A percentile compares a stretch with the other conserved stretches of the same genome.
Evolutionary conservation across 2,797 vertebrate species (phyloP).

Genomic region (Microtus californicus): DNA sequence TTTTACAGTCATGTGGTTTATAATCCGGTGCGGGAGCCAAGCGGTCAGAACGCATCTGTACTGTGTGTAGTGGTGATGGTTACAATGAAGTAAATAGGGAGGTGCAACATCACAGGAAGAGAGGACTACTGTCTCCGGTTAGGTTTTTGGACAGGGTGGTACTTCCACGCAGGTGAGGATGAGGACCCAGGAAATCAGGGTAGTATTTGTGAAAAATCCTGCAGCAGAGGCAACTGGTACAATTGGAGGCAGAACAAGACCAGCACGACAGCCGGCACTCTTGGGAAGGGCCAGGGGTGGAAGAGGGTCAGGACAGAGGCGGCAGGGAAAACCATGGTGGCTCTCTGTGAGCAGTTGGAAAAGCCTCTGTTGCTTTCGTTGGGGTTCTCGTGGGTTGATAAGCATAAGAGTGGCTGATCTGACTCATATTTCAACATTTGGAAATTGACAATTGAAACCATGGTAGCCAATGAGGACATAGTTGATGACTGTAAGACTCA

Average conservation of each 20-base stretch:
- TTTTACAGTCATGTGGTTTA: neutral
- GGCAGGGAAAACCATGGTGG: neutral
- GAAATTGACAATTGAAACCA: neutral
- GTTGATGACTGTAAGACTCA: no score
- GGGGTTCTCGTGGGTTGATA: neutral
- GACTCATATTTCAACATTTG: neutral
- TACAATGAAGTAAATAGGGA: neutral
- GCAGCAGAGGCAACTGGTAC: neutral
- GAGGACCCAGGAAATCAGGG: neutral
- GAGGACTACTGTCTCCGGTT: neutral
- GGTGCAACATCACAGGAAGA: neutral
- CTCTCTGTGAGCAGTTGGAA: neutral
- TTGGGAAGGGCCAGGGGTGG: neutral
- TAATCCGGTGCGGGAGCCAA: neutral
- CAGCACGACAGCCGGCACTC: accelerated
- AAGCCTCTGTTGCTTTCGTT: neutral
- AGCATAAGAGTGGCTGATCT: neutral
- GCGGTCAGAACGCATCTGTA: no score
- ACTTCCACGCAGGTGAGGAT: neutral
- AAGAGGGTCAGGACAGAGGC: neutral
- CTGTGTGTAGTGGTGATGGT: no score
- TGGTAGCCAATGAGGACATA: neutral
- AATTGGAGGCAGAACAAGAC: neutral
- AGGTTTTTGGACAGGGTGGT: neutral
- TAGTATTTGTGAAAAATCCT: neutral